Evolutionary conservation across 2,888 invertebrate genomes (phyloP).

Genomic region (Acanthosepion lycidas): DNA sequence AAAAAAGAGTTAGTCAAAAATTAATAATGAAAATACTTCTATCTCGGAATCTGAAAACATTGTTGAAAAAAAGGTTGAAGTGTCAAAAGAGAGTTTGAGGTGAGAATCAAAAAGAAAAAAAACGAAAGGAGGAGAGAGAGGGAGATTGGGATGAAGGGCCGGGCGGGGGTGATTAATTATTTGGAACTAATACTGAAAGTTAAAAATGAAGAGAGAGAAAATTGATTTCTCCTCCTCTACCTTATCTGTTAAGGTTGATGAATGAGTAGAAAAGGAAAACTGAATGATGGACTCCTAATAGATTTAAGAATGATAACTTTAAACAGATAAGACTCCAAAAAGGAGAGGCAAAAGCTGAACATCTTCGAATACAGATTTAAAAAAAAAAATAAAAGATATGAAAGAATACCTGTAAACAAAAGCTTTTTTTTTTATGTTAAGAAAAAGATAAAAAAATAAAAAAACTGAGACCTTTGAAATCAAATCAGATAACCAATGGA

Average conservation of each 20-base stretch:
- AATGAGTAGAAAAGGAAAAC: not conserved
- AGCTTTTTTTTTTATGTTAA: not conserved
- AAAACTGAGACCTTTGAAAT: not conserved
- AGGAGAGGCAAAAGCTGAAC: not conserved
- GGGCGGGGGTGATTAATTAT: not conserved
- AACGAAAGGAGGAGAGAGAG: too few relatives aligned
- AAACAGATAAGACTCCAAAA: not conserved
- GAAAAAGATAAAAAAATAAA: not conserved
- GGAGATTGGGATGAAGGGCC: too few relatives aligned
- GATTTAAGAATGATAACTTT: not conserved
- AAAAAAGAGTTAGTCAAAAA: too few relatives aligned
- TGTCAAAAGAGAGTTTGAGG: not conserved
- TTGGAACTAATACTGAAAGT: not conserved
- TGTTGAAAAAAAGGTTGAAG: not conserved
- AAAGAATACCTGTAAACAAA: not conserved
- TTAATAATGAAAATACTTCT: not conserved
- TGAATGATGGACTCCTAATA: not conserved
- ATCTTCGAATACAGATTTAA: not conserved
- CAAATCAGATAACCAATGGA: not conserved
- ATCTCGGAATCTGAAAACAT: not conserved
- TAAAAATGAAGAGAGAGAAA: not conserved
- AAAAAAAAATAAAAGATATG: not conserved
- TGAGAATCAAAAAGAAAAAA: not conserved
- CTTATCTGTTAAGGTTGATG: not conserved
- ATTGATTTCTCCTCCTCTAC: not conserved